Conservation (phyloP, 2,888 invertebrate species). For the Latheticus oryzae region DNA sequence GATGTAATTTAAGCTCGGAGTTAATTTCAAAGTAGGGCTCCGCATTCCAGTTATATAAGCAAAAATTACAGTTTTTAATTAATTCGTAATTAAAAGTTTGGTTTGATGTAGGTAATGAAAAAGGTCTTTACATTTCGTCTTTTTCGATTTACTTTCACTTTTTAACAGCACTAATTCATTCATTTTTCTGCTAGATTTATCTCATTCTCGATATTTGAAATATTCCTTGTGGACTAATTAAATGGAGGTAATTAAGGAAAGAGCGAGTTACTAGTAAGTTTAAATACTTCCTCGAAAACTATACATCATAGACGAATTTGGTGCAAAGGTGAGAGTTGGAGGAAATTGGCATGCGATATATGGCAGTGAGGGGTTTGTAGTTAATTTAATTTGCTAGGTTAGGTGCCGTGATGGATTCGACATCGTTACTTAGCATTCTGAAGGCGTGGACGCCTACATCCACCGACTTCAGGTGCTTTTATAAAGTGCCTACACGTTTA, state of each 20-base stretch:
- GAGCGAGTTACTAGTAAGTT: conserved; percentile 22
- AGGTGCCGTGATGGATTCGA: conserved; percentile 58
- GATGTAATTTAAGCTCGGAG: conserved; percentile 9
- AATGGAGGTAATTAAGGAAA: conserved; percentile 37
- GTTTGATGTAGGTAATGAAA: conserved; percentile 5
- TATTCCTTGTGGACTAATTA: conserved; percentile 31
- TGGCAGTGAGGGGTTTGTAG: conserved; percentile 57
- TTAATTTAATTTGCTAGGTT: conserved; percentile 59
- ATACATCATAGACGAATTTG: conserved; percentile 47
- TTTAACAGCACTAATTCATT: too few species aligned
- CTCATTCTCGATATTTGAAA: conserved; percentile 24
- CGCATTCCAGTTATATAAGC: conserved; percentile 4
- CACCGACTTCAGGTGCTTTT: conserved; percentile 40
- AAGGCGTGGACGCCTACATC: conserved; percentile 40
- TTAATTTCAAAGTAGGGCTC: conserved; percentile 13
- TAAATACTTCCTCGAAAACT: conserved; percentile 39
- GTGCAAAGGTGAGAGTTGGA: conserved; percentile 45
- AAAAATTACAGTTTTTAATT: conserved; percentile 13
- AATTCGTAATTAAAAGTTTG: conserved; percentile 16
- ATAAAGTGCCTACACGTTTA: conserved; percentile 54
- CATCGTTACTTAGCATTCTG: conserved; percentile 53
- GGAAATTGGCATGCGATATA: conserved; percentile 62
- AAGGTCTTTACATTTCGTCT: too few species aligned
- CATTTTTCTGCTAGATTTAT: too few species aligned
- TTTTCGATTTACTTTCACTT: conserved; percentile 1